These are phyloP conservation scores for Ischnus inquisitorius DNA, from an alignment of 2,888 invertebrate species.

Conservation along the genomic window DNA sequence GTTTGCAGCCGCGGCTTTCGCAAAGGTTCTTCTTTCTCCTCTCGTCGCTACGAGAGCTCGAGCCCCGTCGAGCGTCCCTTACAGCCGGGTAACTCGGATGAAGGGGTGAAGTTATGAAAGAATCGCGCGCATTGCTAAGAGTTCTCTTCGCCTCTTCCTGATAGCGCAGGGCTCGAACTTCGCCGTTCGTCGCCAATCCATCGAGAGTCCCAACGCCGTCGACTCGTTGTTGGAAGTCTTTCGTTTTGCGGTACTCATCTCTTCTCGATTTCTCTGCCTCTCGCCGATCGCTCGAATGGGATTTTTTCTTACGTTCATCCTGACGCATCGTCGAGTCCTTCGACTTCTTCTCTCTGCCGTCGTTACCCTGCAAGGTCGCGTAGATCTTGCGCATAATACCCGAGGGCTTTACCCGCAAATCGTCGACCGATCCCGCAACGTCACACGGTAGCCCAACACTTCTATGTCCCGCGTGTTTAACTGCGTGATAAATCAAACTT, in stretches of 20 bases:
- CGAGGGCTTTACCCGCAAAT: slow-evolving; percentile 13
- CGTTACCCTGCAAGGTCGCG: slow-evolving; percentile 38
- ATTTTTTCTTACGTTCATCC: slow-evolving; percentile 7
- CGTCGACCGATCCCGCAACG: slow-evolving; percentile 21
- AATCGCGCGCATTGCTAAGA: slow-evolving; percentile 35
- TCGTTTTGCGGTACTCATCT: neutral
- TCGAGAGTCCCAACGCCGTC: slow-evolving; percentile 19
- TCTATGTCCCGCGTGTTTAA: slow-evolving; percentile 31
- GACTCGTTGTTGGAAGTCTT: neutral
- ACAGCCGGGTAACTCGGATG: slow-evolving; percentile 5
- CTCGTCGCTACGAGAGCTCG: neutral
- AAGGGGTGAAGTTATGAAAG: slow-evolving; percentile 25
- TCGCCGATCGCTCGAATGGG: neutral
- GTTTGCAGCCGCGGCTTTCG: slow-evolving; percentile 54
- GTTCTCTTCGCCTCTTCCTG: slow-evolving; percentile 33
- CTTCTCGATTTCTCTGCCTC: slow-evolving; percentile 26
- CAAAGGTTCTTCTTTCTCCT: slow-evolving; percentile 55
- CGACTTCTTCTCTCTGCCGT: slow-evolving; percentile 42
- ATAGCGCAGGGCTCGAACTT: slow-evolving; percentile 38
- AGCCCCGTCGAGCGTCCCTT: slow-evolving; percentile 13
- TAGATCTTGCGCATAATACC: slow-evolving; percentile 51
- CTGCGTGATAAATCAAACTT: slow-evolving; percentile 25
- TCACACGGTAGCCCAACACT: slow-evolving; percentile 11
- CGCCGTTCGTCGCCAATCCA: slow-evolving; percentile 30
- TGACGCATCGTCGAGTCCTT: neutral